phyloP scores from a whole-genome alignment of 1,140 invertebrate genomes.

The Micrasema longulum region DNA sequence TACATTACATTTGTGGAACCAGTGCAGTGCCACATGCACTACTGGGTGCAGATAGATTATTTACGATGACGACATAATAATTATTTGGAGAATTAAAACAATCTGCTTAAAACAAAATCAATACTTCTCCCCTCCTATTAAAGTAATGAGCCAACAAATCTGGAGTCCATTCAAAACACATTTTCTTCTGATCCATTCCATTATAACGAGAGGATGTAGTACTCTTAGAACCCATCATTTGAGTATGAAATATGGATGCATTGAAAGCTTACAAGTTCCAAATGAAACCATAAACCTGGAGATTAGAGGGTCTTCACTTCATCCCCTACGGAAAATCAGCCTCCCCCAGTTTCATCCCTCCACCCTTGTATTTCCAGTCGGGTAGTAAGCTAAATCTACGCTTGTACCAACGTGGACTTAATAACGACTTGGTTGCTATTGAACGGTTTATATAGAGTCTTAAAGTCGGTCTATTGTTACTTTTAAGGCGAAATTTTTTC shows the following conservation, averaged over 20 bases:
- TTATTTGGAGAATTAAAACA: too few relatives aligned
- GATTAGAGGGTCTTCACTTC: conserved; percentile 25
- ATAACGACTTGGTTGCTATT: too few relatives aligned
- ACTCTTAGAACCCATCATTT: conserved; percentile 30
- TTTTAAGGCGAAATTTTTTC: too few relatives aligned
- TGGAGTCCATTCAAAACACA: conserved; percentile 23
- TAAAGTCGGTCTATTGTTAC: too few relatives aligned
- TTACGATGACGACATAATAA: too few relatives aligned
- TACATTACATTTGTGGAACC: too few relatives aligned
- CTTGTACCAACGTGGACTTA: conserved; percentile 6
- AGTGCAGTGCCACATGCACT: too few relatives aligned
- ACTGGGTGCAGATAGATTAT: too few relatives aligned
- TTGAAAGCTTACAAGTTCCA: conserved; percentile 38
- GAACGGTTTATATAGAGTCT: too few relatives aligned
- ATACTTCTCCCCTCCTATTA: background rate
- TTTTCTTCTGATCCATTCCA: conserved; percentile 9
- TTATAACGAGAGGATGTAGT: conserved; percentile 25
- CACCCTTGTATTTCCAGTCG: conserved; percentile 22
- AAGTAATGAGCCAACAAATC: conserved; percentile 14
- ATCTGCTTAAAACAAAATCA: too few relatives aligned
- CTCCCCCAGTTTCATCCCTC: conserved; percentile 18
- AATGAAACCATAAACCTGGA: conserved; percentile 32
- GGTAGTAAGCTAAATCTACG: conserved; percentile 29
- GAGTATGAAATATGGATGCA: conserved; percentile 36
- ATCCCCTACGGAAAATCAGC: too few relatives aligned